Base-by-base conservation (phyloP, 2,888 invertebrate species). In the Mythimna lalbum region DNA sequence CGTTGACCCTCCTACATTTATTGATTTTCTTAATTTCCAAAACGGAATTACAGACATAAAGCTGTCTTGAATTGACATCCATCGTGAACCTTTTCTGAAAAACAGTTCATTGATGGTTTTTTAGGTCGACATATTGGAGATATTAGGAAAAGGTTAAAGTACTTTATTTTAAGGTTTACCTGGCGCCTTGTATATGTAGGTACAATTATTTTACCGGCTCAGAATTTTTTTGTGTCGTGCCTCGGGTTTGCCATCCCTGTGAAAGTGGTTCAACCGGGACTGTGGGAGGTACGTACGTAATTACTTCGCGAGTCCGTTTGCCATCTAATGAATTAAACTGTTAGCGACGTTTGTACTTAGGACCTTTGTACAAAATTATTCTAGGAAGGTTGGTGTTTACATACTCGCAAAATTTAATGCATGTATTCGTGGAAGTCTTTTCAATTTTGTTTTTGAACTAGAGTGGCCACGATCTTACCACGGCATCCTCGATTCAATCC, bases 291-390 rank as follows among this genome's bases (percentile, higher is more conserved):
- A 75, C 71, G 60, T 61, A 68, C 53, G 76, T 77, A 78, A 86
- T 82, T 82, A 78, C 76, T 79, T 56, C 56, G 60, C 52, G 73
- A 69, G 73, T 80, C 72, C 69, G 75, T 79, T 71, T 78, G 76
- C 76, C 85, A 77, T 78, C 64, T 72, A 72, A 73, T 76, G 72
- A 84, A 83, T 76, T 78, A 76, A 81, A 83, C 76, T 81, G 81
- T 81, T 75, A 63, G 77, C 64, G 69, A 80, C 74, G 76, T 73
- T 74, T 70, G 50, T 63, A 66, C 60, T 69, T 62, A 68, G 31
- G 17, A 39, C 27, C 53, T 61, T 70, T 64, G 52, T 63, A 31
- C 43, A 4, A 57, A 52, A 67, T 64, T 31, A 55, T 43, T 67
- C 27, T n/a, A 52, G 63, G 19, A 69, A 63, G 52, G 36, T 53